phyloP scores from a whole-genome alignment of 2,113 vertebrate genomes.

The Colinus virginianus region DNA sequence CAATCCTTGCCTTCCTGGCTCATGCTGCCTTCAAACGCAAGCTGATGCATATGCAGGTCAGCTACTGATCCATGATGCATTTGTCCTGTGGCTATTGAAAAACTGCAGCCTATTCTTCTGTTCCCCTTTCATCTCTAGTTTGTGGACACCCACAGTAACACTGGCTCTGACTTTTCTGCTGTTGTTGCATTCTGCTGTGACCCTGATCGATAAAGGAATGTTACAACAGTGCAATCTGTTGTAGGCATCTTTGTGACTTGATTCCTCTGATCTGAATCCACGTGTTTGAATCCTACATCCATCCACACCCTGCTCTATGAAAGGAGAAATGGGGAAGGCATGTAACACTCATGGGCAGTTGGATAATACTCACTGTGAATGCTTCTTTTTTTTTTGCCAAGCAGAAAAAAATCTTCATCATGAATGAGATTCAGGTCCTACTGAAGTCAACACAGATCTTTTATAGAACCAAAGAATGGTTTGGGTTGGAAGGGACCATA shows the following conservation, averaged over 20 bases:
- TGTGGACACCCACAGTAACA: slow-evolving; percentile 28
- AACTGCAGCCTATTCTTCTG: not conserved
- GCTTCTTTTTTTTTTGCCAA: not conserved
- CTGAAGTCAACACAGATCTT: not conserved
- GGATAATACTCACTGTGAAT: fast-evolving
- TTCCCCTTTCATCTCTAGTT: not conserved
- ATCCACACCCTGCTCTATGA: not conserved
- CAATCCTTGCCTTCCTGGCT: not conserved
- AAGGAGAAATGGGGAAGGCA: not conserved
- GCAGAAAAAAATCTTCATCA: not conserved
- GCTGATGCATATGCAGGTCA: not conserved
- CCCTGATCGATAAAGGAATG: not conserved
- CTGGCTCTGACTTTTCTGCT: not conserved
- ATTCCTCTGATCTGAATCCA: not conserved
- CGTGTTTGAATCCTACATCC: not conserved
- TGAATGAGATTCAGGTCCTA: not conserved
- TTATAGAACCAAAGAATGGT: too few species aligned
- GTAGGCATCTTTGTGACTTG: not conserved
- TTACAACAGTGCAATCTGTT: not conserved
- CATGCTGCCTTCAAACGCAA: not conserved
- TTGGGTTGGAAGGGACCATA: too few species aligned
- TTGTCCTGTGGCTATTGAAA: not conserved
- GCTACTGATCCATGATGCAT: fast-evolving
- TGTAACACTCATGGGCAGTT: not conserved
- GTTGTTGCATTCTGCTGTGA: not conserved